Conservation (phyloP, 1,140 invertebrate species). For the Drosophila micromelanica region DNA sequence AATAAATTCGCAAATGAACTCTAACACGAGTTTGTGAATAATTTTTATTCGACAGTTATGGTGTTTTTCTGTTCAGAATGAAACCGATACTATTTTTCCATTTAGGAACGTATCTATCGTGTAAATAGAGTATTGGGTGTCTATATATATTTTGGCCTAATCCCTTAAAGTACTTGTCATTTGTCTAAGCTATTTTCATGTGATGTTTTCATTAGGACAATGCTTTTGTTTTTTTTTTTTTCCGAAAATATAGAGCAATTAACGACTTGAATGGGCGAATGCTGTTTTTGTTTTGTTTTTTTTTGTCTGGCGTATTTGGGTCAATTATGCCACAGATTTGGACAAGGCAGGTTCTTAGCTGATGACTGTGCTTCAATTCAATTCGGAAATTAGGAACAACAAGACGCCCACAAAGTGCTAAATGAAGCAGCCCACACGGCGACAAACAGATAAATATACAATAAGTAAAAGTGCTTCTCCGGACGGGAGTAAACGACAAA, state of each 20-base stretch:
- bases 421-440: conserved; percentile 43
- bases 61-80: too few relatives aligned
- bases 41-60: too few relatives aligned
- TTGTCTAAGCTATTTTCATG: conserved; percentile 11
- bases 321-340: conserved; percentile 46
- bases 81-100: too few relatives aligned
- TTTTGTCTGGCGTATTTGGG: conserved; percentile 30
- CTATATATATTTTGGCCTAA: neutral
- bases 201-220: conserved; percentile 30
- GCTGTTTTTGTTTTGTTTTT: conserved; percentile 30
- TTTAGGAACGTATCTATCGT: too few relatives aligned
- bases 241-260: conserved; percentile 55
- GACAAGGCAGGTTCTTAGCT: conserved; percentile 11
- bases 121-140: neutral
- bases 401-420: conserved; percentile 15
- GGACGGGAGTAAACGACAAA: neutral
- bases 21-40: too few relatives aligned
- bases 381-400: conserved; percentile 4
- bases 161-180: neutral
- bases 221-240: conserved; percentile 19
- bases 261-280: conserved; percentile 24
- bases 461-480: conserved; percentile 1
- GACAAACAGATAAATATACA: conserved; percentile 10
- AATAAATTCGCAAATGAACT: too few relatives aligned
- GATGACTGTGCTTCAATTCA: conserved; percentile 18